Evolutionary conservation across 2,797 vertebrate species (phyloP), one percentile per base, ranked within the genome.

Genomic region (Hoplostethus mediterraneus): DNA sequence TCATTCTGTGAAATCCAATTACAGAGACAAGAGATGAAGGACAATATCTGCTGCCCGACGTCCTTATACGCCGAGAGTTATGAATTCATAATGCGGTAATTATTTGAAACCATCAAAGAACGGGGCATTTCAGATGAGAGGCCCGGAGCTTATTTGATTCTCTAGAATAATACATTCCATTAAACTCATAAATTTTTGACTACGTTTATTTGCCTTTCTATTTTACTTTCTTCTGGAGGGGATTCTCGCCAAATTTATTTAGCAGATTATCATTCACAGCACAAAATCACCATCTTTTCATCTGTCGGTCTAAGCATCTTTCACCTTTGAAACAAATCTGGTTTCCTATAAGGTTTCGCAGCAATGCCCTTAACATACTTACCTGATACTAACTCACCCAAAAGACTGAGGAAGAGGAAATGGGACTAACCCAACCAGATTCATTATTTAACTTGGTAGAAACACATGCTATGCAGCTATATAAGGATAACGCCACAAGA

Each of bases 91-190:
- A 82, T 73, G 70, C 72, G 58, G 31, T 87, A 79, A 86, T 88
- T 80, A 83, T 65, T 75, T 77, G 53, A 87, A 86, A 83, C 81
- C 38, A 87, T 76, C 65, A 88, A 77, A 83, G 75, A 78, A 60
- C 62, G 45, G 63, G 67, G 54, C 45, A 61, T 75, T 44, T 76
- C 63, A 79, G 82, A 81, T 81, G 65, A 82, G 73, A 76, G 61
- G 78, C 88, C 80, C 28, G 3, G 2, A 78, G 85, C 66, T 85
- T 80, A 73, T 88, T 83, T 77, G 67, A 80, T 75, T 83, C 25
- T 63, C 69, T 56, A 75, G 63, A 88, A 88, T 64, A 86, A 77
- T 77, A 57, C 44, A 79, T 65, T 5, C 48, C 56, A 77, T 58
- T 75, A 58, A 82, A 80, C 49, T 82, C 75, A 85, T 83, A 83